Percentiles rank a stretch among this genome's conserved stretches.
phyloP scores from a whole-genome alignment of 2,888 invertebrate species.

The Tenthredo amoena region DNA sequence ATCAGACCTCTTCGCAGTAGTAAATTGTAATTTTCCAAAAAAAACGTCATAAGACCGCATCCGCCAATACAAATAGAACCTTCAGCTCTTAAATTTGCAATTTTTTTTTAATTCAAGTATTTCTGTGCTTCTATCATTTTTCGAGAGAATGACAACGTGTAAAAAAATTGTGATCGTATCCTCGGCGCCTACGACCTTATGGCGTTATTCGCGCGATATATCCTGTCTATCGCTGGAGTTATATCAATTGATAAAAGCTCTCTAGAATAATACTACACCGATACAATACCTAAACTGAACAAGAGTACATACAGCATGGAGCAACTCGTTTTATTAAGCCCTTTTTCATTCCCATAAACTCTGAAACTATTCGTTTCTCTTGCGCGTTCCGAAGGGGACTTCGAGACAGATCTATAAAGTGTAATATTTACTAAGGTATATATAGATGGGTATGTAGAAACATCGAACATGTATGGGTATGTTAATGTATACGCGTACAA shows the following conservation, averaged over 20 bases:
- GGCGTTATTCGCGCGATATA: neutral
- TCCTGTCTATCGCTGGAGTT: neutral
- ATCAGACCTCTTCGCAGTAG: no score
- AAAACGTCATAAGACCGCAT: no score
- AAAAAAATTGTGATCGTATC: no score
- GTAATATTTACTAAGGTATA: slow-evolving; percentile 22
- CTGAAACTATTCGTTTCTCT: neutral
- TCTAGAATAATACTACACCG: neutral
- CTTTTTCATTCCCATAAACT: neutral
- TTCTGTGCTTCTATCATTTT: no score
- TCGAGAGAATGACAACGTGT: no score
- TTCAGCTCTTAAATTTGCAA: no score
- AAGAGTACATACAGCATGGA: neutral
- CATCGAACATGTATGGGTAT: slow-evolving; percentile 7
- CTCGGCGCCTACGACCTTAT: no score
- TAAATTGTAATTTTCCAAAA: no score
- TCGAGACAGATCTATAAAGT: neutral
- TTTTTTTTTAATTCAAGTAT: no score
- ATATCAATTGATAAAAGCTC: neutral
- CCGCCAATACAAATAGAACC: no score
- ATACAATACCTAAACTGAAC: neutral
- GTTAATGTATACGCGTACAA: neutral
- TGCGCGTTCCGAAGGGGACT: neutral
- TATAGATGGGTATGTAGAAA: neutral
- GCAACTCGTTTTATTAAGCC: neutral